Percentiles rank a stretch among this genome's conserved stretches.
These are phyloP conservation scores for Rotaria macrura DNA, from an alignment of 2,888 invertebrate genomes.

Conservation along the genomic window DNA sequence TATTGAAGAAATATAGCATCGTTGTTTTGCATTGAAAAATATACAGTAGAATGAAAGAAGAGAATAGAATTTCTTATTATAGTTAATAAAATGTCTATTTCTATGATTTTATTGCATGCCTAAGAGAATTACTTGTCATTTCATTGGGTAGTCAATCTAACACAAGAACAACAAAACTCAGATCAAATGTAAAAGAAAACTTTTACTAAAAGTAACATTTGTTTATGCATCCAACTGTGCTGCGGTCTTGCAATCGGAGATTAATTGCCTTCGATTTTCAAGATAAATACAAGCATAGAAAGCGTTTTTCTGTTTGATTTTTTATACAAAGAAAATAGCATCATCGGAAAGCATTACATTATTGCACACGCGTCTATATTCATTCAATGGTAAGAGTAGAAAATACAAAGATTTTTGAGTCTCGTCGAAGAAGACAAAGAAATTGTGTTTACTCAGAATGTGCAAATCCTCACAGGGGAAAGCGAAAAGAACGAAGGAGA, in stretches of 20 bases:
- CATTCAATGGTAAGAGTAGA: background rate
- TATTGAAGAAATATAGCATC: background rate
- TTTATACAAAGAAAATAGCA: background rate
- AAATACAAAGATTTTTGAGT: background rate
- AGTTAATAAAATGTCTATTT: background rate
- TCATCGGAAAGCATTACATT: background rate
- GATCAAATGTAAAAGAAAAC: background rate
- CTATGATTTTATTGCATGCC: background rate
- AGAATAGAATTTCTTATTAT: no score
- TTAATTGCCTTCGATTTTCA: background rate
- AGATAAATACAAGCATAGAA: background rate
- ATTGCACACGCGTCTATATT: background rate
- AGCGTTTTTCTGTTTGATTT: background rate
- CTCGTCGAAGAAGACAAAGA: background rate
- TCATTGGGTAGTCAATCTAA: no score
- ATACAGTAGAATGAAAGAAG: no score
- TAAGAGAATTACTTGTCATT: background rate
- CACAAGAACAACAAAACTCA: background rate
- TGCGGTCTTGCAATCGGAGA: background rate
- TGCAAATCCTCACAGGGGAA: background rate
- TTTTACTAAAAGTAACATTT: background rate
- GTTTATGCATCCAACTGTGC: background rate
- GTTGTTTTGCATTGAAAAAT: background rate
- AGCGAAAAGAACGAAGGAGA: background rate
- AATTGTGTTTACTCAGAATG: background rate